Evolutionary conservation across 2,888 invertebrate genomes (phyloP).

Genomic region (Stramonita haemastoma): DNA sequence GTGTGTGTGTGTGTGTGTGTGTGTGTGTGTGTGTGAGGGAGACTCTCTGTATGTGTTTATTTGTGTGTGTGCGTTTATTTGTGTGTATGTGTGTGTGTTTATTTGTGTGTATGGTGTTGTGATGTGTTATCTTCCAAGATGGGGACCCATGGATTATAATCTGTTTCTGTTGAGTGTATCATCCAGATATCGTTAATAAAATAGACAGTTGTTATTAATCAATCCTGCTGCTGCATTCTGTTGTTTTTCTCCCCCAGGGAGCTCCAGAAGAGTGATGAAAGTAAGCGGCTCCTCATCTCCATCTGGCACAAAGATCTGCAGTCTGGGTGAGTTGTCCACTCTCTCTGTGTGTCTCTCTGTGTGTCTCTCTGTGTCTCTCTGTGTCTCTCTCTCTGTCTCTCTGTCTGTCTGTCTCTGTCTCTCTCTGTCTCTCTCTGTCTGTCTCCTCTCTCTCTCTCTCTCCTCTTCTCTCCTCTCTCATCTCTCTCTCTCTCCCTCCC

Average conservation of each 20-base stretch:
- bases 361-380: not conserved
- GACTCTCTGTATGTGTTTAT: too few relatives aligned
- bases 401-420: too few relatives aligned
- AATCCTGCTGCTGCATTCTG: not conserved
- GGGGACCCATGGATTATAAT: too few relatives aligned
- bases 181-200: too few relatives aligned
- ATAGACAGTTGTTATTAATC: too few relatives aligned
- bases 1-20: not conserved
- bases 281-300: conserved; percentile 71
- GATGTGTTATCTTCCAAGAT: not conserved
- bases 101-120: too few relatives aligned
- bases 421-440: not conserved
- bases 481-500: too few relatives aligned
- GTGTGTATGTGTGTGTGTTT: conserved; percentile 17
- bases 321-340: conserved; percentile 64
- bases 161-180: too few relatives aligned
- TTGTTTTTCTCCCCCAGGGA: conserved; percentile 67
- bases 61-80: too few relatives aligned
- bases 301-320: conserved; percentile 70
- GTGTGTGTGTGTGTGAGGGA: conserved; percentile 17
- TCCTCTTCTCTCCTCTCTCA: too few relatives aligned
- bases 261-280: conserved; percentile 69
- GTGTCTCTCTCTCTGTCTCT: not conserved
- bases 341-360: too few relatives aligned
- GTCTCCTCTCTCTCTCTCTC: not conserved